A percentile compares a stretch with the other conserved stretches of the same genome.
These are phyloP conservation scores for Micromys minutus DNA, from an alignment of 2,113 vertebrate species.

Conservation along the genomic window DNA sequence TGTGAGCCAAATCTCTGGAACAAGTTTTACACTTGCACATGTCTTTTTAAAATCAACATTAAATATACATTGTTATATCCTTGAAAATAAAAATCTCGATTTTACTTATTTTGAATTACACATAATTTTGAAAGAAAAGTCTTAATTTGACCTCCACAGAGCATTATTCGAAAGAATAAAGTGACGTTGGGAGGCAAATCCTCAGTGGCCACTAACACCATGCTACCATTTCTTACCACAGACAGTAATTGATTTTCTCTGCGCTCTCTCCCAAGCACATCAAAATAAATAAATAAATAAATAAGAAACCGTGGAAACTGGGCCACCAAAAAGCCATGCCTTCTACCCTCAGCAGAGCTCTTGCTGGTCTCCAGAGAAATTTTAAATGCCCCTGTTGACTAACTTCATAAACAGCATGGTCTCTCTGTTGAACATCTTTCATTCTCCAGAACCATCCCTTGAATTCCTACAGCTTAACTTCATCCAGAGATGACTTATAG, in stretches of 20 bases:
- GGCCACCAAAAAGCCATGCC: conserved; percentile 64
- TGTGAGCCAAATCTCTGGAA: conserved; percentile 41
- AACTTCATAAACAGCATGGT: conserved; percentile 33
- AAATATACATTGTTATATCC: conserved; percentile 47
- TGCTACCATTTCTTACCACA: conserved; percentile 51
- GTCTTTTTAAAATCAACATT: conserved; percentile 58
- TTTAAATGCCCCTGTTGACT: conserved; percentile 50
- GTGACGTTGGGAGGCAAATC: neutral
- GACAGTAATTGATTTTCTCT: conserved; percentile 64
- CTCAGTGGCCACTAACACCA: conserved; percentile 30
- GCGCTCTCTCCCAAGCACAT: conserved; percentile 49
- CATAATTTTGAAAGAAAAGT: conserved; percentile 37
- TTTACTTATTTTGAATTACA: conserved; percentile 13
- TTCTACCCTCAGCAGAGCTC: conserved; percentile 61
- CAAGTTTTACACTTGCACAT: conserved; percentile 49
- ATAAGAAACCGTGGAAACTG: conserved; percentile 74
- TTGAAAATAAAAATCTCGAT: conserved; percentile 28
- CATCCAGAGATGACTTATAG: neutral
- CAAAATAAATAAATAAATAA: neutral
- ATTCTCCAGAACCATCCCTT: conserved; percentile 5
- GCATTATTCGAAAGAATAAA: conserved; percentile 25
- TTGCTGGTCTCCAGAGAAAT: conserved; percentile 55
- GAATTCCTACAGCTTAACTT: conserved; percentile 53
- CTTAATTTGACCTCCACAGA: neutral
- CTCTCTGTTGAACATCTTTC: conserved; percentile 34